Base-by-base conservation (phyloP, 2,888 invertebrate genomes). In the Lepidocyrtoides sp. region DNA sequence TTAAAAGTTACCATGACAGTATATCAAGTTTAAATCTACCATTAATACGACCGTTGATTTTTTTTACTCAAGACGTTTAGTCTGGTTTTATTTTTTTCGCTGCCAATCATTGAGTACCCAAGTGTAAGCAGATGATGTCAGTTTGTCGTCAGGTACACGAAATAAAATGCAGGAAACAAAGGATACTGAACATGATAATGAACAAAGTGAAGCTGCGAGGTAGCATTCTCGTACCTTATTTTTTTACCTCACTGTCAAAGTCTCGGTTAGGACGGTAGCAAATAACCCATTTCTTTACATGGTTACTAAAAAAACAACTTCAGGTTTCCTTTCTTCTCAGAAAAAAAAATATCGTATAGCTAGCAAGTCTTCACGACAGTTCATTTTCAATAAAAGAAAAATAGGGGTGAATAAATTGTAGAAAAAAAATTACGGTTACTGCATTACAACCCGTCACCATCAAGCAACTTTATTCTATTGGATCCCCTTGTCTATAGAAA, bases 391-490 rank as follows among this genome's bases (percentile, higher is more conserved):
- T 12, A 60, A n/a, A 79, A 10, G 26, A 81, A 60, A 41, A 20
- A 72, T 26, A 51, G 66, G 66, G 84, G 75, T 20, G 82, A 91
- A 93, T 91, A 93, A 93, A 93, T 93, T 92, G 93, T 88, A 32
- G 60, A 57, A 60, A 51, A 89, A 79, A 91, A 91, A 89, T 63
- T 63, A 63, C 63, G 63, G 63, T 63, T 29, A 23, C 63, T 63
- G 63, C 14, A 63, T 29, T 29, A 82, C 86, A 91, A 92, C 91
- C 86, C 29, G 26, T 63, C 90, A 87, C 92, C 91, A 91, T 92
- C 92, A 93, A 93, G 57, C 66, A 69, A 83, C 88, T 57, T 32
- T 41, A 77, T 69, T 60, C 88, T 92, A 89, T 91, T 91, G 84
- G 89, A 90, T 63, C 26, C 29, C 63, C 29, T n/a, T 26, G 29